Base-by-base conservation (phyloP, 2,113 vertebrate genomes). In the Zosterops lateralis region DNA sequence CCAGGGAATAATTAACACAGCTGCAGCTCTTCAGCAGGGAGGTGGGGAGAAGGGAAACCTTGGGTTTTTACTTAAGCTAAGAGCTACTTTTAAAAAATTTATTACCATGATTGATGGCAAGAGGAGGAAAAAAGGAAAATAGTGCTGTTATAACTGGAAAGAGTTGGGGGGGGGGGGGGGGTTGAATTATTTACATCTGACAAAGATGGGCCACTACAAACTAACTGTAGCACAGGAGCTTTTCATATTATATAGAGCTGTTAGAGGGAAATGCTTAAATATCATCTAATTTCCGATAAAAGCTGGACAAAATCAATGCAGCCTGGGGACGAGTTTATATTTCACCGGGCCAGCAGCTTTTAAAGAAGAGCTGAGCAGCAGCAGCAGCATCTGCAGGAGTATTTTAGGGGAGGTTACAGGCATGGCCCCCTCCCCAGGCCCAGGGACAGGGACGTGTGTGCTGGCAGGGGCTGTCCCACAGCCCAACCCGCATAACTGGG, bases 231-330 rank as follows among this genome's bases (percentile, higher is more conserved):
- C 51, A 17, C 32, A 36, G 38, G 14, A 20, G 10, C 51, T 60
- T 42, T 25, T 51, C 11, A 0, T n/a, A 3, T 75, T 84, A 71
- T 34, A 68, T 38, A 73, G 73, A 91, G 61, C 76, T 78, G 74
- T 89, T 87, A 81, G 60, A 91, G 67, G 57, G 50, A 89, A 94
- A 72, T 64, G 57, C 62, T 89, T 81, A 87, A 92, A 77, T 82
- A 67, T 78, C 77, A 92, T 68, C 38, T n/a, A 21, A 88, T 92
- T 90, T 79, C 88, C 67, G 8, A 67, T 94, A 85, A 86, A 88
- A 86, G 18, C 2, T 0, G 3, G 64, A 22, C 62, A 83, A 76
- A 90, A 93, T 96, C 90, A 61, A 85, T 94, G 72, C 64, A 73
- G 47, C 38, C 75, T 87, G 0, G 0, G 75, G 60, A 66, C 0